These are phyloP conservation scores for Andrena marginata DNA, from an alignment of 2,888 invertebrate species.

Conservation along the genomic window DNA sequence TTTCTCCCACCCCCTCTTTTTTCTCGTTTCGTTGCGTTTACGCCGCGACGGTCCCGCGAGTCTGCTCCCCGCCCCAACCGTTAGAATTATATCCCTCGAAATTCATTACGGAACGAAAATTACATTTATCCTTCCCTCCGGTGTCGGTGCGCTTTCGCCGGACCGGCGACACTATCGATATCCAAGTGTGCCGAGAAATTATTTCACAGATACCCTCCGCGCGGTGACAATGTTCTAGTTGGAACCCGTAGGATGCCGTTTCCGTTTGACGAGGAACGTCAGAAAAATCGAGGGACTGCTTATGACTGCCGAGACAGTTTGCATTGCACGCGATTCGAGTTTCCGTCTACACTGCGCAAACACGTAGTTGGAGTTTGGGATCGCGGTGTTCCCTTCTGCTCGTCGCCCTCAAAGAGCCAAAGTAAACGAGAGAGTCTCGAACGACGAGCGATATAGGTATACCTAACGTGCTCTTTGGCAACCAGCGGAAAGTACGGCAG, in stretches of 20 bases:
- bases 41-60: conserved; percentile 8
- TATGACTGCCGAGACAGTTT: conserved; percentile 9
- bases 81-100: no score
- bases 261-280: neutral
- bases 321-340: conserved; percentile 8
- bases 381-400: conserved; percentile 10
- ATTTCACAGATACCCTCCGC: neutral
- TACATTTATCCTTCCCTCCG: no score
- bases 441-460: neutral
- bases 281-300: conserved; percentile 11
- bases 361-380: conserved; percentile 2
- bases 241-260: neutral
- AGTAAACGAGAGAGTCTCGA: conserved; percentile 21
- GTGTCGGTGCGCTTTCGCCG: no score
- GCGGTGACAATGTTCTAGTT: neutral
- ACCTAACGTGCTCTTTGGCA: neutral
- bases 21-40: neutral
- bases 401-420: conserved; percentile 1
- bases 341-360: conserved; percentile 4
- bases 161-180: no score
- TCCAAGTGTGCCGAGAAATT: neutral
- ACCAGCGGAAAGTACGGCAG: neutral
- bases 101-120: no score
- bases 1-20: neutral
- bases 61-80: no score